Evolutionary conservation across 1,140 invertebrate species (phyloP), one percentile per base, ranked within the genome.

Genomic region (Hyphantria cunea): DNA sequence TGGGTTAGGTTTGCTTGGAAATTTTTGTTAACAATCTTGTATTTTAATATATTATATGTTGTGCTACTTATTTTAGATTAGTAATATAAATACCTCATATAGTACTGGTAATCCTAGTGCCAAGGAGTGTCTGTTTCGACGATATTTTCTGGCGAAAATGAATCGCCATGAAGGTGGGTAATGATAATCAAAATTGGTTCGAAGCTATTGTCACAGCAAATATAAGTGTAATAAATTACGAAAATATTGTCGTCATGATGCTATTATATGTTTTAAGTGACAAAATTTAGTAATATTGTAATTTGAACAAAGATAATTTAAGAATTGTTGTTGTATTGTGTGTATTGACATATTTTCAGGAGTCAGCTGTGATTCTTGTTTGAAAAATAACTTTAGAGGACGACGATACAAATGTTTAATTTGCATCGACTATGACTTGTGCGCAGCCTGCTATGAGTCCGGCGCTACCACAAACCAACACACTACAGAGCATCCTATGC

Each of bases 361-460:
- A 92, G 98, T 99, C 79, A 99, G 98, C 94, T 99, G 98, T 95
- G 98, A 99, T 95, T 97, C 97, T 82, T 99, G 98, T 94, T 94
- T 99, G 90, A 99, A 99, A 93, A 97, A 96, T 86, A 99, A 99
- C 93, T 99, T 99, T 92, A 94, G 96, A 91, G 98, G 98, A 79
- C 95, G 97, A 89, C 95, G 98, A 80, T 99, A 98, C 92, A 99
- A 99, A 94, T 99, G 98, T 93, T 94, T 99, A 86, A 95, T 99
- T 77, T 99, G 98, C 92, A 99, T 98, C 91, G 98, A 99, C 93
- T 99, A 99, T 93, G 98, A 99, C 93, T 94, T 99, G 74, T 99
- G 98, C 93, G 96, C 97, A 78, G 95, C 94, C 77, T 99, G 98
- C 91, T 99, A 98, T 92, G 98, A 99, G 89, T 95, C 95, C 80